A percentile compares a stretch with the other conserved stretches of the same genome.
phyloP scores from a whole-genome alignment of 2,797 vertebrate genomes.

The Ispidina lecontei region DNA sequence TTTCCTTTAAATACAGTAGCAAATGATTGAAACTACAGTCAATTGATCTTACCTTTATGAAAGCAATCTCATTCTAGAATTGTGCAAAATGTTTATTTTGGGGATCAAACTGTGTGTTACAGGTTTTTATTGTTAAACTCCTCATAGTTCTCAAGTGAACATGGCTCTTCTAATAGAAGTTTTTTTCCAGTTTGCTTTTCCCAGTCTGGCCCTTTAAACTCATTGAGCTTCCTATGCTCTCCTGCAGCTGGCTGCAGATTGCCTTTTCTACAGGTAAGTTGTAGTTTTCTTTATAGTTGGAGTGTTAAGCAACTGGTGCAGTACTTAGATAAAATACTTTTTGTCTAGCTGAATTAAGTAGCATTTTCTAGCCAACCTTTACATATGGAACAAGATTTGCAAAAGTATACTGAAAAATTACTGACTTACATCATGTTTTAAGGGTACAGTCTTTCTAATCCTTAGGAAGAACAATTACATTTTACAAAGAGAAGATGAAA shows the following conservation, averaged over 20 bases:
- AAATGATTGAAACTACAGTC: background rate
- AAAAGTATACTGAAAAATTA: background rate
- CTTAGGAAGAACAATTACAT: background rate
- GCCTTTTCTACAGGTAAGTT: background rate
- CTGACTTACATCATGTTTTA: background rate
- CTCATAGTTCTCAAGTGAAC: background rate
- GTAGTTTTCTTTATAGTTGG: background rate
- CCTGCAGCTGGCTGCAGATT: background rate
- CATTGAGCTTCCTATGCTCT: background rate
- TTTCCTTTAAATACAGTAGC: background rate
- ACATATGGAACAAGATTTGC: background rate
- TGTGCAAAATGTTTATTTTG: background rate
- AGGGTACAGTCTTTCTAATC: background rate
- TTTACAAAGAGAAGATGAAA: background rate
- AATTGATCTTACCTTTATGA: background rate
- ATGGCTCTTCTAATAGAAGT: background rate
- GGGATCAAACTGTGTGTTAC: background rate
- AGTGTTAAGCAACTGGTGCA: background rate
- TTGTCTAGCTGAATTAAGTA: background rate
- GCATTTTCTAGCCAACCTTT: background rate
- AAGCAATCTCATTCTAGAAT: background rate
- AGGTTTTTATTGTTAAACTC: background rate
- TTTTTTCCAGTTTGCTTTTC: background rate
- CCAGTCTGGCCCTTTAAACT: background rate
- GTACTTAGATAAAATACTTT: background rate